Evolutionary conservation across 2,113 vertebrate species (phyloP).

Genomic region (Protobothrops flavoviridis): DNA sequence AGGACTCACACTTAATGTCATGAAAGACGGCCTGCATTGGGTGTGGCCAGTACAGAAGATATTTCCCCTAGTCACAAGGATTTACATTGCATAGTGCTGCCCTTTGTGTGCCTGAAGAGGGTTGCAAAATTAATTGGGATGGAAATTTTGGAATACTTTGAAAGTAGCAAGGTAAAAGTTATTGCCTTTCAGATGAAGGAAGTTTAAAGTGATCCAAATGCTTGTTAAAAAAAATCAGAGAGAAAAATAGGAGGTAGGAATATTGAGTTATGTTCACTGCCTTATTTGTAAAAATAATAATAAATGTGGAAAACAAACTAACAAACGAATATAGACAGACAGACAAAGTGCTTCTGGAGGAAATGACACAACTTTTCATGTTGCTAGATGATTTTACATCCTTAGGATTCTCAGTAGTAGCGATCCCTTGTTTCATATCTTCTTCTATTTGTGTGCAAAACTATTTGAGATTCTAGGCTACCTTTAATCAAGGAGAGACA

Average conservation of each 20-base stretch:
- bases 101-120: background rate
- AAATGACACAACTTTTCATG: background rate
- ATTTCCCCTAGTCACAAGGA: background rate
- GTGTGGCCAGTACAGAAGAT: background rate
- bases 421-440: background rate
- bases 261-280: background rate
- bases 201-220: background rate
- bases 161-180: background rate
- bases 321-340: background rate
- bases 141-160: background rate
- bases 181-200: background rate
- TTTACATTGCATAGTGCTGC: background rate
- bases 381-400: background rate
- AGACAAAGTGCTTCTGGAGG: background rate
- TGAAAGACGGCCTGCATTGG: background rate
- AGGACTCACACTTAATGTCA: background rate
- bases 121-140: background rate
- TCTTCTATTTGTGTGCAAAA: background rate
- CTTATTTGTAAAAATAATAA: background rate
- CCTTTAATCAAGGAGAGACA: background rate
- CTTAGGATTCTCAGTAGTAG: background rate
- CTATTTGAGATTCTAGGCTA: background rate
- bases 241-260: background rate
- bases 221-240: background rate
- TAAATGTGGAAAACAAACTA: background rate